phyloP scores from a whole-genome alignment of 2,113 vertebrate species.

The Tiliqua scincoides region DNA sequence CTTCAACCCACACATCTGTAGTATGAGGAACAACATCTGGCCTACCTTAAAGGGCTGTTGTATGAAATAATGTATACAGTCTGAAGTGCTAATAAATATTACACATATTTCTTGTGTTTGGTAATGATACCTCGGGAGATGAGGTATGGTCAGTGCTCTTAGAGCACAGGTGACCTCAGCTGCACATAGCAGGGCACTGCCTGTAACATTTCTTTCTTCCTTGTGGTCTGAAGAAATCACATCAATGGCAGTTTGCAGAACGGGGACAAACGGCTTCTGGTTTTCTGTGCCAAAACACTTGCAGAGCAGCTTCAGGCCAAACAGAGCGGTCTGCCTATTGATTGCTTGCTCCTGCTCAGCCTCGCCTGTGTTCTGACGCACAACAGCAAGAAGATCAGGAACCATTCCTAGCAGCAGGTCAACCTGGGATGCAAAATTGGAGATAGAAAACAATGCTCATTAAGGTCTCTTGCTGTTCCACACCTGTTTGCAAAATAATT shows the following conservation, averaged over 20 bases:
- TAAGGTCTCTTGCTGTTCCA: not conserved
- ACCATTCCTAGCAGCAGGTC: constrained; percentile 81
- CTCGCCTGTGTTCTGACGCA: constrained; percentile 69
- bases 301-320: constrained; percentile 93
- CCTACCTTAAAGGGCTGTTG: not conserved
- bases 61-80: not conserved
- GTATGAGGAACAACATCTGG: not conserved
- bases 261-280: constrained; percentile 80
- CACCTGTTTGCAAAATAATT: not conserved
- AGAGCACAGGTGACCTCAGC: constrained; percentile 85
- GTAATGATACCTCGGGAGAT: constrained; percentile 87
- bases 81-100: not conserved
- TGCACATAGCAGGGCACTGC: constrained; percentile 91
- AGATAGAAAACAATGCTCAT: not conserved
- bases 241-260: constrained; percentile 78
- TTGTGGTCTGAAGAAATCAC: constrained; percentile 73
- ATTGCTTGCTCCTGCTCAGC: constrained; percentile 86
- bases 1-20: not conserved
- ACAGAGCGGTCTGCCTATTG: constrained; percentile 94
- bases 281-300: constrained; percentile 85
- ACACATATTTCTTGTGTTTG: not conserved
- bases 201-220: constrained; percentile 90
- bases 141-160: constrained; percentile 88
- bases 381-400: constrained; percentile 82
- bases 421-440: constrained; percentile 74